A percentile compares a stretch with the other conserved stretches of the same genome.
phyloP scores from a whole-genome alignment of 1,140 invertebrate species.

The Ostrea denselamellosa region DNA sequence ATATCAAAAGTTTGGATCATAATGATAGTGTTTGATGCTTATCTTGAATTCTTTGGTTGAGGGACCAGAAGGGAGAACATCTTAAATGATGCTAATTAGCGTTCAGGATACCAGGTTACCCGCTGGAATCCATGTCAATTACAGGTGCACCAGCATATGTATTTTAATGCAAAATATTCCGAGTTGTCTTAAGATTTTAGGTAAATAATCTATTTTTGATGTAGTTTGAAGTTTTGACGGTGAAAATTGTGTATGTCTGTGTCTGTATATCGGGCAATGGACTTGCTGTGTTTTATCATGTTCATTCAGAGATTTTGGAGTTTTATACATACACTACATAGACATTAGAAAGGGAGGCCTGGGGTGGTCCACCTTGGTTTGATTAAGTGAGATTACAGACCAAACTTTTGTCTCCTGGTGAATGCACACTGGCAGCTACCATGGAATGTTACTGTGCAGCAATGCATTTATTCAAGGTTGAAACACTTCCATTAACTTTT shows the following conservation, averaged over 20 bases:
- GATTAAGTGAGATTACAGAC: slow-evolving; percentile 28
- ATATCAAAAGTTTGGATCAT: slow-evolving; percentile 25
- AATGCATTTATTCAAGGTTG: slow-evolving; percentile 27
- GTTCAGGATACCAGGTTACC: too few species aligned
- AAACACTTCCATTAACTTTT: slow-evolving; percentile 40
- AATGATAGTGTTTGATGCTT: slow-evolving; percentile 39
- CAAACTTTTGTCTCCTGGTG: slow-evolving; percentile 32
- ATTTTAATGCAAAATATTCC: too few species aligned
- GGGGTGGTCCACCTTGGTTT: slow-evolving; percentile 26
- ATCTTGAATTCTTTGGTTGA: slow-evolving; percentile 14
- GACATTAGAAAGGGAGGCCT: not conserved
- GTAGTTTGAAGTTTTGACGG: not conserved
- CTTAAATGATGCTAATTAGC: not conserved
- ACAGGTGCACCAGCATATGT: too few species aligned
- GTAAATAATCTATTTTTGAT: not conserved
- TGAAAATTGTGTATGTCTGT: not conserved
- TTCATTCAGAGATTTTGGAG: slow-evolving; percentile 14
- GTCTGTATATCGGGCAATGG: not conserved
- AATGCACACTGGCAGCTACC: slow-evolving; percentile 16
- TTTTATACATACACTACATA: not conserved
- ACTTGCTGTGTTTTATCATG: slow-evolving; percentile 28
- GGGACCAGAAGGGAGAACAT: not conserved
- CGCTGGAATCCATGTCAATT: too few species aligned
- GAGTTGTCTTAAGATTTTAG: too few species aligned
- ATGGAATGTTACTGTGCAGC: slow-evolving; percentile 16